Evolutionary conservation across 2,113 vertebrate species (phyloP).

Genomic region (Aleadryas rufinucha): DNA sequence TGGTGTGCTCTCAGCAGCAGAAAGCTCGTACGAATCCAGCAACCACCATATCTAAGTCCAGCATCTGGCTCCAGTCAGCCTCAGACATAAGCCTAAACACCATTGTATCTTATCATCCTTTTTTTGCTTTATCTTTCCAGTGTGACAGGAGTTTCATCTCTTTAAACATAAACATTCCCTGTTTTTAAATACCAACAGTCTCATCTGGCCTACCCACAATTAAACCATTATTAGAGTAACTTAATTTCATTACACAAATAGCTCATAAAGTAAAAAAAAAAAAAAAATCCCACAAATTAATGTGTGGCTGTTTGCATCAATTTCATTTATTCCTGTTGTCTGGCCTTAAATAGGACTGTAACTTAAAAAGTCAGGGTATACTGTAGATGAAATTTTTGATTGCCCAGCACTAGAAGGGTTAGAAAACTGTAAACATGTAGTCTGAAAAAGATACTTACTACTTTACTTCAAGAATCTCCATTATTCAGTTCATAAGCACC

Average conservation of each 20-base stretch:
- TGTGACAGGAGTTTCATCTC: neutral
- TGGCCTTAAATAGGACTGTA: neutral
- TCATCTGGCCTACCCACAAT: neutral
- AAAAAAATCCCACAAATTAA: neutral
- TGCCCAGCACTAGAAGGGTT: neutral
- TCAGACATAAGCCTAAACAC: neutral
- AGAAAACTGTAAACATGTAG: neutral
- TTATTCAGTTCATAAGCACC: neutral
- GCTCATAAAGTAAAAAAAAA: neutral
- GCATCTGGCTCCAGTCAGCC: neutral
- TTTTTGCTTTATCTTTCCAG: neutral
- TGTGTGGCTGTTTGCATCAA: neutral
- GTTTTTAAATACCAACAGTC: neutral
- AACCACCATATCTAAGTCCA: neutral
- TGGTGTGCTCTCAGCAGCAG: neutral
- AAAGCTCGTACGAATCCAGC: neutral
- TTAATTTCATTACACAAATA: neutral
- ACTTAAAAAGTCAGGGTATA: neutral
- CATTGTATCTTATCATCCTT: neutral
- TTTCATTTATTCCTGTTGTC: neutral
- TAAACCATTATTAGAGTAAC: neutral
- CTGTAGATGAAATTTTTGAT: neutral
- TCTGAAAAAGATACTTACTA: neutral
- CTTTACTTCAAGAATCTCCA: neutral
- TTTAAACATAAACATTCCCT: neutral